phyloP scores from a whole-genome alignment of 92 coral and sea anemone genomes.

The Siderastrea radians region DNA sequence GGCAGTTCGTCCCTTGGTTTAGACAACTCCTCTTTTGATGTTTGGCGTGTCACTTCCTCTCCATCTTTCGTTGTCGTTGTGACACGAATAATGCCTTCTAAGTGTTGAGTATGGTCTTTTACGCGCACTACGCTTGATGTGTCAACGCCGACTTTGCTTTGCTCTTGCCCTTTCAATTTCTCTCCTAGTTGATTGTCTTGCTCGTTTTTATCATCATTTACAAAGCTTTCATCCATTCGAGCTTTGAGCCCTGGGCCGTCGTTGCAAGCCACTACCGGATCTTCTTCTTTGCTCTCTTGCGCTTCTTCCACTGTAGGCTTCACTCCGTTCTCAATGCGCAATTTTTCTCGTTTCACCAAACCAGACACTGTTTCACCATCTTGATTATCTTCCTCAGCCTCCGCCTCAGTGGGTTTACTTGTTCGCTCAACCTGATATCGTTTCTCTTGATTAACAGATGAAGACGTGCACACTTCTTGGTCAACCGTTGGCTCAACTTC shows the following conservation, averaged over 20 bases:
- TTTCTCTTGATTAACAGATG: neutral
- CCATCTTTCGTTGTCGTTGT: constrained; percentile 71
- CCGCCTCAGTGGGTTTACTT: neutral
- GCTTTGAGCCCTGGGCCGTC: neutral
- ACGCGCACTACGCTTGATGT: constrained; percentile 89
- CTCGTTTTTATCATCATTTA: neutral
- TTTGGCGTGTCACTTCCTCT: constrained; percentile 48
- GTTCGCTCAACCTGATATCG: constrained; percentile 29
- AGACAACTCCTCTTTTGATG: constrained; percentile 7
- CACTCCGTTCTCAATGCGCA: constrained; percentile 57
- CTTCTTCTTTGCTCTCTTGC: neutral
- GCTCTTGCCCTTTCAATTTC: neutral
- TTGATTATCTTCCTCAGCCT: neutral
- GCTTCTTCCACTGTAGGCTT: neutral
- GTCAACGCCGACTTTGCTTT: constrained; percentile 60
- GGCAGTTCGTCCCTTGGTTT: constrained; percentile 8
- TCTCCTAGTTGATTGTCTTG: neutral
- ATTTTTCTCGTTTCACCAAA: constrained; percentile 55
- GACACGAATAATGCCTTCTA: constrained; percentile 82
- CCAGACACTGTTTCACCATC: constrained; percentile 48
- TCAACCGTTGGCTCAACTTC: neutral
- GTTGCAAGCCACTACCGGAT: neutral
- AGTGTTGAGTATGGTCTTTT: constrained; percentile 79
- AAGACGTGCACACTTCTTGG: neutral
- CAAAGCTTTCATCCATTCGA: neutral